Percentiles rank a stretch among this genome's conserved stretches.
These are phyloP conservation scores for Malurus splendens DNA, from an alignment of 2,797 vertebrate species.

Conservation along the genomic window DNA sequence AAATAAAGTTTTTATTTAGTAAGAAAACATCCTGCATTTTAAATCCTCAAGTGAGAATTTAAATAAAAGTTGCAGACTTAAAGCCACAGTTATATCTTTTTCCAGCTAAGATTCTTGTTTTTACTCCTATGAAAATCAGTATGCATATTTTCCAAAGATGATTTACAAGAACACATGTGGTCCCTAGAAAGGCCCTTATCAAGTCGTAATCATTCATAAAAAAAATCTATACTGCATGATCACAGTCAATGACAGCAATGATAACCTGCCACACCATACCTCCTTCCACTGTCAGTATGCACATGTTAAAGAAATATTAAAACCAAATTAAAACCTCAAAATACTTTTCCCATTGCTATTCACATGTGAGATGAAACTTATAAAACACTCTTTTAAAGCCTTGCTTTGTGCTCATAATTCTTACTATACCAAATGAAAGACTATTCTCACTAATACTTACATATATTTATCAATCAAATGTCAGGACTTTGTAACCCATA, in stretches of 20 bases:
- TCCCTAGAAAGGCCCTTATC: background rate
- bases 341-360: background rate
- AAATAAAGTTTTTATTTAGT: background rate
- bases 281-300: background rate
- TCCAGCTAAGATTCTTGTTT: background rate
- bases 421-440: background rate
- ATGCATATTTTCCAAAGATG: background rate
- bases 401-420: background rate
- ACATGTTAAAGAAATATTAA: background rate
- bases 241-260: background rate
- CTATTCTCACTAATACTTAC: background rate
- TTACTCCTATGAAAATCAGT: background rate
- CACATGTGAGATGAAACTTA: rapidly evolving
- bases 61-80: background rate
- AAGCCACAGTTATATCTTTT: background rate
- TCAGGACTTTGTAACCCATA: background rate
- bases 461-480: rapidly evolving
- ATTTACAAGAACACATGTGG: rapidly evolving
- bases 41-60: background rate
- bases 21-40: background rate
- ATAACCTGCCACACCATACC: background rate
- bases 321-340: background rate
- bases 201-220: rapidly evolving
- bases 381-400: background rate
- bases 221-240: background rate